Evolutionary conservation across 2,888 invertebrate species (phyloP), one percentile per base, ranked within the genome.

Genomic region (Agrilus mali): DNA sequence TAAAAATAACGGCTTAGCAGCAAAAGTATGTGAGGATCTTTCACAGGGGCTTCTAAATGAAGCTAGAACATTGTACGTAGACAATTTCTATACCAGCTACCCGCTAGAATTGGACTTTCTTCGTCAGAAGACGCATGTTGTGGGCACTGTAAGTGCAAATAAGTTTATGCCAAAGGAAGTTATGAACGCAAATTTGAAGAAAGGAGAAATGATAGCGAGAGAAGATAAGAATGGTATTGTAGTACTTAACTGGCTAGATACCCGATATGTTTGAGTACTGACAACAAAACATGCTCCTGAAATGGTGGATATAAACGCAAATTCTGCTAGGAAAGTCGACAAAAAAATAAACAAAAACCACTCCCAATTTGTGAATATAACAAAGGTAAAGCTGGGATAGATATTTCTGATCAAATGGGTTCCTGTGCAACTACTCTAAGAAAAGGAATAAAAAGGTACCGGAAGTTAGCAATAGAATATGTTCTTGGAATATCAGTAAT

Each of bases 181-280:
- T 43, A 36, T 52, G 31, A 4, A 41, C 15, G 45, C 46, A 37
- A 52, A 55, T 50, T 35, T 53, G 33, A 50, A 50, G 53, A 49
- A 33, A 41, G 52, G 52, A n/a, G 47, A 57, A 45, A 55, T 59
- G 38, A 41, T 56, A 45, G 45, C 53, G 10, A 43, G 48, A 45
- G 57, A 59, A 49, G 55, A 59, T 49, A 43, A 54, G 47, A 53
- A 58, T 49, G 58, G 58, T 36, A 56, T 58, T 44, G 55, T 58
- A 36, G 48, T 57, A 38, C 44, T 59, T 43, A 59, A 55, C 47
- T 60, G 57, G 58, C 56, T 49, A 50, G 57, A 59, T 47, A 53
- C 53, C 14, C 52, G 57, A 7, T 56, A 60, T 50, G 56, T 59
- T 14, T 54, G 55, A 48, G 47, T 60, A 22, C 50, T 59, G 39